These are phyloP conservation scores for Notamacropus eugenii DNA, from an alignment of 2,797 vertebrate genomes.

Conservation along the genomic window DNA sequence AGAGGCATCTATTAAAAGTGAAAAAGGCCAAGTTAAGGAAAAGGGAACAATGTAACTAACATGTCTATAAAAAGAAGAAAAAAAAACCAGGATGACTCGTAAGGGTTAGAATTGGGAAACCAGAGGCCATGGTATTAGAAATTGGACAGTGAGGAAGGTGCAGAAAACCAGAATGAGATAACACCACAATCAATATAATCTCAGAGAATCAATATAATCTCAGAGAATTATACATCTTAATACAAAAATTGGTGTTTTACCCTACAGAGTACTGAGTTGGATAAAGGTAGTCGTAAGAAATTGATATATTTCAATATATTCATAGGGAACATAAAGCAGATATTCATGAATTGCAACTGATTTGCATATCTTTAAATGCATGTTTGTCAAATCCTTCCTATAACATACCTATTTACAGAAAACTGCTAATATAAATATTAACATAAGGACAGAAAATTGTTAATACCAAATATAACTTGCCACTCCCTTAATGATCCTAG, in stretches of 20 bases:
- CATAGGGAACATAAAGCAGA: background rate
- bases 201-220: conserved; percentile 21
- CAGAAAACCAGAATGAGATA: background rate
- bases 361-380: background rate
- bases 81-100: background rate
- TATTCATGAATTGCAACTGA: background rate
- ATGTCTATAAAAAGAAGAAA: background rate
- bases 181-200: conserved; percentile 1
- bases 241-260: too few relatives aligned
- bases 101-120: conserved; percentile 3
- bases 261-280: background rate
- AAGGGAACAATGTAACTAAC: background rate
- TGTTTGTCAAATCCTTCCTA: background rate
- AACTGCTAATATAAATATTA: too few relatives aligned
- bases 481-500: background rate
- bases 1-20: background rate
- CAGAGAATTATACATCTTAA: too few relatives aligned
- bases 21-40: background rate
- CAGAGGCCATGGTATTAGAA: background rate
- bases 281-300: background rate
- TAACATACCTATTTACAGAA: background rate
- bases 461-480: background rate
- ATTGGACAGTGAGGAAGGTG: background rate
- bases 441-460: background rate
- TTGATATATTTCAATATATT: background rate